Evolutionary conservation across 1,140 invertebrate species (phyloP).

Genomic region (Melitaea cinxia): DNA sequence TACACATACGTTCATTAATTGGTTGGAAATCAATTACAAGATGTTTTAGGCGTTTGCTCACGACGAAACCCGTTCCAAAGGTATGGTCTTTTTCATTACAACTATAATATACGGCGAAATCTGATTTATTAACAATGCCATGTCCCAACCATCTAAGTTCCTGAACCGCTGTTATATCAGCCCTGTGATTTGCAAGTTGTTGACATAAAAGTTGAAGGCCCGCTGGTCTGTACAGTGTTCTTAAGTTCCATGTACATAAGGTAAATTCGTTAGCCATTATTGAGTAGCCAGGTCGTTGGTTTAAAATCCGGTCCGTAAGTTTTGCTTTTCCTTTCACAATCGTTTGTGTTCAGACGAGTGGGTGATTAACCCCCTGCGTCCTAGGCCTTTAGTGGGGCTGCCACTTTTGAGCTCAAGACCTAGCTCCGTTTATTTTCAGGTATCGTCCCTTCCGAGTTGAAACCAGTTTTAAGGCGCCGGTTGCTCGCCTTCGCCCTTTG

Average conservation of each 20-base stretch:
- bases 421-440: too few species aligned
- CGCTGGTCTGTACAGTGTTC: constrained; percentile 6
- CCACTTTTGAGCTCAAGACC: too few species aligned
- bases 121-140: constrained; percentile 19
- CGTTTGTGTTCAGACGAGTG: too few species aligned
- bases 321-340: too few species aligned
- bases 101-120: neutral
- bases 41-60: neutral
- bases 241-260: constrained; percentile 7
- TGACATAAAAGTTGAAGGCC: constrained; percentile 6
- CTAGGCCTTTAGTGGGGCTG: too few species aligned
- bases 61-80: neutral
- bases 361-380: too few species aligned
- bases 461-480: too few species aligned
- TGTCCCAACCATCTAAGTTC: constrained; percentile 3
- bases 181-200: constrained; percentile 11
- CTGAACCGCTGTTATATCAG: constrained; percentile 21
- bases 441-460: too few species aligned
- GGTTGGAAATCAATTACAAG: neutral
- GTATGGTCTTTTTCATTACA: neutral
- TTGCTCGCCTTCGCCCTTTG: too few species aligned
- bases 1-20: neutral
- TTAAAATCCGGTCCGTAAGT: too few species aligned
- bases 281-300: too few species aligned
- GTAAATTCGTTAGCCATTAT: too few species aligned